Base-by-base conservation (phyloP, 2,113 vertebrate species). In the Tylochromis polylepis region DNA sequence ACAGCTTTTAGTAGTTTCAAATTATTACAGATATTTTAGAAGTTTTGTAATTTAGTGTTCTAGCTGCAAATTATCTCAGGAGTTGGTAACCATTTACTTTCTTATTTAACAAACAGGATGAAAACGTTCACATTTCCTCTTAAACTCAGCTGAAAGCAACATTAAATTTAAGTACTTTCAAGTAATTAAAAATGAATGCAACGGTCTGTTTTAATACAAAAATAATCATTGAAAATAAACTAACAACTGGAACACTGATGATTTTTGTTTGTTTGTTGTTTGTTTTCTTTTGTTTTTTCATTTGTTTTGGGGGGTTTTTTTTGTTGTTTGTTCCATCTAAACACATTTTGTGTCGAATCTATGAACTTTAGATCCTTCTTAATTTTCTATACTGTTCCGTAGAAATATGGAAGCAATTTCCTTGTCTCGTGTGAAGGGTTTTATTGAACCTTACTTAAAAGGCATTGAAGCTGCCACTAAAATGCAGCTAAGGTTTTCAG, bases 391-490 rank as follows among this genome's bases (percentile, higher is more conserved):
- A 78, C 27, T 57, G 34, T 81, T 59, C 2, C 57, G 38, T 72
- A 31, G 11, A 81, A 82, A 86, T 81, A 6, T 57, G 70, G 56
- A 56, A 89, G 72, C 15, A 29, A 79, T 86, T 87, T 87, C 84
- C 86, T 85, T 24, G 43, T 29, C 27, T 53, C 31, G 36, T 86
- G 55, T 57, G 18, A 41, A 27, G 14, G 38, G 43, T 60, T 55
- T 82, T 24, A 86, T 41, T 65, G n/a, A 83, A 67, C 2, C 4
- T 56, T 20, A 81, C 65, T 79, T 60, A n/a, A 90, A 90, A 86
- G 62, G 41, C 31, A 58, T 46, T 34, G 41, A 81, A 62, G 36
- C 83, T 27, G 70, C 87, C 82, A 77, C 90, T 93, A 91, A 83
- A 89, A 91, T 70, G 34, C 18, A 15, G 75, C 72, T 46, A 51